A percentile compares a stretch with the other conserved stretches of the same genome.
Evolutionary conservation across 2,888 invertebrate genomes (phyloP).

Genomic region (Zootermopsis nevadensis): DNA sequence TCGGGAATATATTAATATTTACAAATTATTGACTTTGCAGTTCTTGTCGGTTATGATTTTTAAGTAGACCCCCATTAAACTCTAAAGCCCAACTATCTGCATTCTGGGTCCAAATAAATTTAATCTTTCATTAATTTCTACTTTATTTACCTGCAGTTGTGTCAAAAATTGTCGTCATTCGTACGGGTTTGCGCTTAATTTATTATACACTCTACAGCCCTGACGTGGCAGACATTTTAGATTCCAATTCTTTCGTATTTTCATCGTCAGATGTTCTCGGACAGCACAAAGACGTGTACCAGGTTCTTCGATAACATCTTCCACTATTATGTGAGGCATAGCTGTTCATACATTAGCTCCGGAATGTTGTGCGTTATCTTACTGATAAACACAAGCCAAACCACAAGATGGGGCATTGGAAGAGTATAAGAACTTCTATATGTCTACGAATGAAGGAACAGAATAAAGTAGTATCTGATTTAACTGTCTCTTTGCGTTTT

Average conservation of each 20-base stretch:
- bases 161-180: too few relatives aligned
- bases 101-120: too few relatives aligned
- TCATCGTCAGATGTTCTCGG: background rate
- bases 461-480: background rate
- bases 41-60: too few relatives aligned
- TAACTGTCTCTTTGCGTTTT: background rate
- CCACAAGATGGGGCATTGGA: background rate
- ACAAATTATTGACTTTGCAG: too few relatives aligned
- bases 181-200: background rate
- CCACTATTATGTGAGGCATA: background rate
- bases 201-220: background rate
- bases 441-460: background rate
- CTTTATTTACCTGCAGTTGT: too few relatives aligned
- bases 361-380: slow-evolving; percentile 1
- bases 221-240: background rate
- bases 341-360: slow-evolving; percentile 31
- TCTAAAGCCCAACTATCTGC: too few relatives aligned
- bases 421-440: background rate
- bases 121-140: too few relatives aligned
- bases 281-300: background rate
- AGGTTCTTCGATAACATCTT: slow-evolving; percentile 21
- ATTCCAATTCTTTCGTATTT: slow-evolving; percentile 6
- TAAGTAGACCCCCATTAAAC: too few relatives aligned
- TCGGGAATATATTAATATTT: too few relatives aligned
- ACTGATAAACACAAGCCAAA: slow-evolving; percentile 14